Evolutionary conservation across 2,888 invertebrate genomes (phyloP).

Genomic region (Nomada fucata): DNA sequence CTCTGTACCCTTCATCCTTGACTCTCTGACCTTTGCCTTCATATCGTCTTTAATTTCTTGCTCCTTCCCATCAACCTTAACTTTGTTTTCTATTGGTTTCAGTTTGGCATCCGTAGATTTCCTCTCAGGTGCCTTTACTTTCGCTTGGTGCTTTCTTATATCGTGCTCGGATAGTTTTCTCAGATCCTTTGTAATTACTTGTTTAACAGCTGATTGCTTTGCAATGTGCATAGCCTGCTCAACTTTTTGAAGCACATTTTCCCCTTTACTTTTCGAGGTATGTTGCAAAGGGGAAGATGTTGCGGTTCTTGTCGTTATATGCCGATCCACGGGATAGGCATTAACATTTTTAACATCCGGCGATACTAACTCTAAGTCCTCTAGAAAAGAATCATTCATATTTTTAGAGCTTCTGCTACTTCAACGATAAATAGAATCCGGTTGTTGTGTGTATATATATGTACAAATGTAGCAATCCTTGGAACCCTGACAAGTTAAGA

Average conservation of each 20-base stretch:
- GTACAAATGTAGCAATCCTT: background rate
- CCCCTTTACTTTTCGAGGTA: slow-evolving; percentile 11
- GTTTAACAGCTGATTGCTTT: slow-evolving; percentile 27
- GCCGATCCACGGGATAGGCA: slow-evolving; percentile 63
- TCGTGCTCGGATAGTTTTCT: slow-evolving; percentile 58
- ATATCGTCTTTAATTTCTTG: slow-evolving; percentile 48
- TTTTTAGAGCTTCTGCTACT: slow-evolving; percentile 13
- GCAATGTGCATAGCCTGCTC: background rate
- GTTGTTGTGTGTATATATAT: background rate
- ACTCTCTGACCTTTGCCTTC: slow-evolving; percentile 51
- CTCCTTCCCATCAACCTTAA: slow-evolving; percentile 49
- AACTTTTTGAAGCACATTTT: slow-evolving; percentile 30
- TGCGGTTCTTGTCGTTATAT: slow-evolving; percentile 75
- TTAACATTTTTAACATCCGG: slow-evolving; percentile 55
- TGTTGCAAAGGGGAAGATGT: slow-evolving; percentile 62
- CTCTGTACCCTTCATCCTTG: slow-evolving; percentile 32
- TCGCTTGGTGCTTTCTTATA: slow-evolving; percentile 46
- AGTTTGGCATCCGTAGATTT: slow-evolving; percentile 57
- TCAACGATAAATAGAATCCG: slow-evolving; percentile 3
- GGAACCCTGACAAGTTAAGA: background rate
- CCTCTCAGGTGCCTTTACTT: slow-evolving; percentile 52
- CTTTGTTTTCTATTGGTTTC: slow-evolving; percentile 64
- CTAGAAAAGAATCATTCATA: slow-evolving; percentile 80
- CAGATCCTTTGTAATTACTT: slow-evolving; percentile 20
- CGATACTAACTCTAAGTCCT: slow-evolving; percentile 75